Percentiles rank a stretch among this genome's conserved stretches.
These are phyloP conservation scores for Ptychadena robeensis DNA, from an alignment of 2,797 vertebrate species.

Conservation along the genomic window DNA sequence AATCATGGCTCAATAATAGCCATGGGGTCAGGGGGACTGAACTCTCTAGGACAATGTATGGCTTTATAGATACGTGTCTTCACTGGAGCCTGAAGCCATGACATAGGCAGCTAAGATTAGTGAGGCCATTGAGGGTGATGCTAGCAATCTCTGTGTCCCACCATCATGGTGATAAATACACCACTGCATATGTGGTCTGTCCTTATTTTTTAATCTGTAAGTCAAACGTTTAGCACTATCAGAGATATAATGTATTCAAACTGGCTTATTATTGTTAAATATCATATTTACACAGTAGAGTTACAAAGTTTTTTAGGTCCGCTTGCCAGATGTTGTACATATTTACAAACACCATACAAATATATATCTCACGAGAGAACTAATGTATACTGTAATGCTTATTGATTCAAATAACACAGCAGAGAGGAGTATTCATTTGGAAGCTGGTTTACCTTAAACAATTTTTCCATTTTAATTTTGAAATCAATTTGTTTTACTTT, in stretches of 20 bases:
- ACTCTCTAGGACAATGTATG: too few species aligned
- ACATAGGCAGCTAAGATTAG: too few species aligned
- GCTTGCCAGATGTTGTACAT: neutral
- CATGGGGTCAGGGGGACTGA: too few species aligned
- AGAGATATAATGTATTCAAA: neutral
- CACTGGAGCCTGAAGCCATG: too few species aligned
- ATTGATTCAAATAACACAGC: neutral
- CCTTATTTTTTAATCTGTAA: too few species aligned
- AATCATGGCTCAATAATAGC: too few species aligned
- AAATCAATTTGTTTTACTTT: neutral
- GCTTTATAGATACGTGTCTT: too few species aligned
- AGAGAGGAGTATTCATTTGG: neutral
- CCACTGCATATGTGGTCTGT: too few species aligned
- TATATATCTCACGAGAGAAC: neutral
- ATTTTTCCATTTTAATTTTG: neutral
- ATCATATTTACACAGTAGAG: neutral
- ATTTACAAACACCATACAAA: neutral
- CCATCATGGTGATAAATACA: too few species aligned
- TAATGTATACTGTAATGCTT: neutral
- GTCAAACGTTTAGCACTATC: too few species aligned
- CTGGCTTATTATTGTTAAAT: neutral
- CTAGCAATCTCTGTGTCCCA: too few species aligned
- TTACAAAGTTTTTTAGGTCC: neutral
- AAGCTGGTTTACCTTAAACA: neutral
- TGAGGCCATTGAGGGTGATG: too few species aligned